Conservation (phyloP, 2,797 vertebrate species). For the Pyrocephalus nanus region DNA sequence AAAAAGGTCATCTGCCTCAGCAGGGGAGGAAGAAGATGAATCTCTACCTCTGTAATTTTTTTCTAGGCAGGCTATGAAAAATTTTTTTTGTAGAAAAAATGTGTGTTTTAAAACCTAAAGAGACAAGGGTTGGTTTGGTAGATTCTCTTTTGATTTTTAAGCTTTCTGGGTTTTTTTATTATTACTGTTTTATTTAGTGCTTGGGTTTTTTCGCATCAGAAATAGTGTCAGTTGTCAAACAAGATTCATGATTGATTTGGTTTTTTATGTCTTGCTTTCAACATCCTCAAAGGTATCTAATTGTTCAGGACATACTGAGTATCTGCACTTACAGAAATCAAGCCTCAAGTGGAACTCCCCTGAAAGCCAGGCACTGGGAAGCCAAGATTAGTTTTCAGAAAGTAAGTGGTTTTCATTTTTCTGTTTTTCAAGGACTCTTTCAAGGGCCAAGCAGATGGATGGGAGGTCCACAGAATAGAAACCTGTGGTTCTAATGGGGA, state of each 20-base stretch:
- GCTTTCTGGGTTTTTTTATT: accelerated
- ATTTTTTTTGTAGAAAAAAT: not conserved
- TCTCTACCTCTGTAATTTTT: not conserved
- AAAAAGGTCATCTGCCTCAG: not conserved
- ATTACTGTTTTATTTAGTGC: not conserved
- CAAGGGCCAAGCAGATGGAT: slow-evolving; percentile 54
- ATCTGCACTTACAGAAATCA: slow-evolving; percentile 57
- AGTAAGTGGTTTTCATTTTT: slow-evolving; percentile 64
- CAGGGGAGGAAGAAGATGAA: not conserved
- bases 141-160: not conserved
- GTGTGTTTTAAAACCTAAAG: not conserved
- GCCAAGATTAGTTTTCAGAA: slow-evolving; percentile 58
- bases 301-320: slow-evolving; percentile 53
- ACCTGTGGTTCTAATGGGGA: not conserved
- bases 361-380: slow-evolving; percentile 51
- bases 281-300: slow-evolving; percentile 45
- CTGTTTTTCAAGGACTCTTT: slow-evolving; percentile 50
- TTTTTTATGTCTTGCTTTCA: slow-evolving; percentile 29
- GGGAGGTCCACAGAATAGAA: slow-evolving; percentile 19
- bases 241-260: slow-evolving; percentile 4
- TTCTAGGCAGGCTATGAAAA: not conserved
- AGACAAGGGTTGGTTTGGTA: not conserved
- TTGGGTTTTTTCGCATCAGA: not conserved
- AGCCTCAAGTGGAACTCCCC: slow-evolving; percentile 40
- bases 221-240: slow-evolving; percentile 38